phyloP scores from a whole-genome alignment of 2,888 invertebrate species.

The Acanthacorydalis orientalis region DNA sequence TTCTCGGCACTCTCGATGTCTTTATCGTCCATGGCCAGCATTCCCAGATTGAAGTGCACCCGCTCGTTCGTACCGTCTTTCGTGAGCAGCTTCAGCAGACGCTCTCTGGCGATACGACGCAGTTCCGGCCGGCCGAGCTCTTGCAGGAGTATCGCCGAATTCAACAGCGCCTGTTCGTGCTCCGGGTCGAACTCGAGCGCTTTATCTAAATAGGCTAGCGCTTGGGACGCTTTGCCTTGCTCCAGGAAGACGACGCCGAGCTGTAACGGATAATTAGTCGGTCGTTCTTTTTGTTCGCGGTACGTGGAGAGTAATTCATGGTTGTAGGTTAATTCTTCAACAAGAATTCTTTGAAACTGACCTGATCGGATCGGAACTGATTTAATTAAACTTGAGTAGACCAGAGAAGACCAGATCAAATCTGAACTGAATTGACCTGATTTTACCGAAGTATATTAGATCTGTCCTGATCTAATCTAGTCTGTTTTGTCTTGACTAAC shows the following conservation, averaged over 20 bases:
- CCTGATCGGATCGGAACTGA: no score
- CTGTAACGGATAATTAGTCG: constrained; percentile 30
- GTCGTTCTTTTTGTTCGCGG: neutral
- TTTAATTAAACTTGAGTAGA: no score
- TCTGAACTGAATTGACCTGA: no score
- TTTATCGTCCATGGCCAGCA: constrained; percentile 92
- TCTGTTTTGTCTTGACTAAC: no score
- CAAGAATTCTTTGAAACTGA: neutral
- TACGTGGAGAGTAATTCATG: no score
- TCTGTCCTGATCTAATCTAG: no score
- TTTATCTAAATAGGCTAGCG: constrained; percentile 80
- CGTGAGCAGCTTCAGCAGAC: constrained; percentile 64
- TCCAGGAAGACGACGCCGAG: constrained; percentile 88
- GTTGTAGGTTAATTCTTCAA: no score
- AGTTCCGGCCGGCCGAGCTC: constrained; percentile 70
- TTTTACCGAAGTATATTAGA: no score
- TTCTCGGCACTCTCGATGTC: constrained; percentile 77
- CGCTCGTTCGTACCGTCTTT: constrained; percentile 71
- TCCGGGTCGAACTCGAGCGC: constrained; percentile 86
- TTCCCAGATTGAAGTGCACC: constrained; percentile 88
- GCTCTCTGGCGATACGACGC: constrained; percentile 60
- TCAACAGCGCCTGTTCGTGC: constrained; percentile 85
- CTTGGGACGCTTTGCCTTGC: constrained; percentile 80
- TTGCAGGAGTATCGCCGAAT: constrained; percentile 88
- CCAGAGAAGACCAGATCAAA: no score